phyloP scores from a whole-genome alignment of 1,140 invertebrate genomes.

The Aphis gossypii region DNA sequence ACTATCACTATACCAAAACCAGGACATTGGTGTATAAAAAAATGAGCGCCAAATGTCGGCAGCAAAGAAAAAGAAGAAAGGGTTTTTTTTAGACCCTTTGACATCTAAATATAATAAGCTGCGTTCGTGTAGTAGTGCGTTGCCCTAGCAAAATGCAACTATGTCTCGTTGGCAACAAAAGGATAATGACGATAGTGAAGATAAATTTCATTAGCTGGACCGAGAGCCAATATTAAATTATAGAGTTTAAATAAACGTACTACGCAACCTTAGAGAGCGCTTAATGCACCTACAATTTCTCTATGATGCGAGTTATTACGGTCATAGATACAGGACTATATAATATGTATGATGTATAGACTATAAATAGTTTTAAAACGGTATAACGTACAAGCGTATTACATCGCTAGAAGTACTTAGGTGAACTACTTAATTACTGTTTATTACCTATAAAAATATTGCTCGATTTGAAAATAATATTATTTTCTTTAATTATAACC shows the following conservation, averaged over 20 bases:
- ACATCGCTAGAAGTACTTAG: not conserved
- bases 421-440: not conserved
- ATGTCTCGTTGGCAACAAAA: not conserved
- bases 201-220: slow-evolving; percentile 31
- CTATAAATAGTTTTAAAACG: not conserved
- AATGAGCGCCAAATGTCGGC: not conserved
- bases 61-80: not conserved
- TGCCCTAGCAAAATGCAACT: not conserved
- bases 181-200: not conserved
- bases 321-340: no score
- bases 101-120: not conserved
- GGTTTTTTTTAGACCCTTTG: slow-evolving; percentile 11
- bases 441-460: not conserved
- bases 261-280: not conserved
- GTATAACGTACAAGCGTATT: not conserved
- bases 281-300: not conserved
- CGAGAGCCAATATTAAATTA: slow-evolving; percentile 13
- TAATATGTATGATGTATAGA: no score
- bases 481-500: not conserved
- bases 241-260: slow-evolving; percentile 29
- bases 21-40: not conserved
- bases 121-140: not conserved
- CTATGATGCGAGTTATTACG: not conserved
- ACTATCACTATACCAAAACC: not conserved
- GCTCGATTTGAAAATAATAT: not conserved